Evolutionary conservation across 2,888 invertebrate genomes (phyloP).

Genomic region (Lobophora halterata): DNA sequence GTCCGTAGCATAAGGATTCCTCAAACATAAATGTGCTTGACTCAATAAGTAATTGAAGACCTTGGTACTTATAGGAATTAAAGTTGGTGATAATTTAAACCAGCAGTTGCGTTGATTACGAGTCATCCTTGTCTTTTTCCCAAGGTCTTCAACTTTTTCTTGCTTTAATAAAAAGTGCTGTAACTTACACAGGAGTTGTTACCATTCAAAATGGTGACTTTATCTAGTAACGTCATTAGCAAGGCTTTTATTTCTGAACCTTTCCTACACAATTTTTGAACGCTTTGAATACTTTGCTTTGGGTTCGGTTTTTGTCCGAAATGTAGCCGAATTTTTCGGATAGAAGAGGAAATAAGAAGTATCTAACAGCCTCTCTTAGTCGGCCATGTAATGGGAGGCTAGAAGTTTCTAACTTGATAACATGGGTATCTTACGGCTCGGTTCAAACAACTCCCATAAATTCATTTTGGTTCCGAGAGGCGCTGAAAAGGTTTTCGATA

Average conservation of each 20-base stretch:
- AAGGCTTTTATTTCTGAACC: constrained; percentile 16
- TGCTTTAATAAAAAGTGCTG: constrained; percentile 1
- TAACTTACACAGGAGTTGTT: constrained; percentile 1
- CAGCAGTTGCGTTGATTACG: constrained; percentile 3
- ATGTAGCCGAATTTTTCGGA: no score
- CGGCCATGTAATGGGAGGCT: no score
- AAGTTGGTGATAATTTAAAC: no score
- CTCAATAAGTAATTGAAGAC: no score
- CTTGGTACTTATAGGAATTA: no score
- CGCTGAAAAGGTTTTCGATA: constrained; percentile 10
- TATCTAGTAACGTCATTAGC: constrained; percentile 13
- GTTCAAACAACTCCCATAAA: neutral
- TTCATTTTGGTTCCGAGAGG: constrained; percentile 5
- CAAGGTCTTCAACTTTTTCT: constrained; percentile 3
- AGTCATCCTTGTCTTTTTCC: constrained; percentile 1
- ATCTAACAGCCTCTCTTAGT: constrained; percentile 3
- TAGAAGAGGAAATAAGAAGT: neutral
- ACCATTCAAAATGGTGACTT: constrained; percentile 9
- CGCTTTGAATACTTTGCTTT: no score
- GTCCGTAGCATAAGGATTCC: no score
- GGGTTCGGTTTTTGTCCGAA: no score
- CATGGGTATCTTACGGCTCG: no score
- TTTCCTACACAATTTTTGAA: constrained; percentile 11
- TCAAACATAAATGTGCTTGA: no score
- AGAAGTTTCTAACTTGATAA: no score